Evolutionary conservation across 2,113 vertebrate species (phyloP).

Genomic region (Puma concolor): DNA sequence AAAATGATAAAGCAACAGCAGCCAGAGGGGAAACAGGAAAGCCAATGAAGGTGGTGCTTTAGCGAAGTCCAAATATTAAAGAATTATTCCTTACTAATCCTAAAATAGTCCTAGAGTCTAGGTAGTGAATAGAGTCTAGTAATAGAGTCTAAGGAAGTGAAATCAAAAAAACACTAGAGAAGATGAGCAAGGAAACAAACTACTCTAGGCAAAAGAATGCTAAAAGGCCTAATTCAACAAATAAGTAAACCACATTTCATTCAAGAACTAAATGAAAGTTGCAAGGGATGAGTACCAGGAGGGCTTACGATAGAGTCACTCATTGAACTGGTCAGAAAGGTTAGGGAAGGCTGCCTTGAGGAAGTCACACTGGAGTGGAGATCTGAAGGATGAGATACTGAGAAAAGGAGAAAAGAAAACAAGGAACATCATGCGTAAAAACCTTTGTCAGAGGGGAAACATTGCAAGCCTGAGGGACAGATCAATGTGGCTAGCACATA

Average conservation of each 20-base stretch:
- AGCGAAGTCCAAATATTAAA: background rate
- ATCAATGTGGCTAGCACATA: background rate
- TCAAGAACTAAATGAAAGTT: background rate
- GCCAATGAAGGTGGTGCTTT: background rate
- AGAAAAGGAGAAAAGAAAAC: background rate
- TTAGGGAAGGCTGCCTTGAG: slow-evolving; percentile 34
- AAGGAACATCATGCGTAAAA: background rate
- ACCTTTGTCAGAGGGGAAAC: background rate
- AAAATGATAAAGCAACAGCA: background rate
- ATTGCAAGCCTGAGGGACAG: background rate
- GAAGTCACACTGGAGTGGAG: slow-evolving; percentile 1
- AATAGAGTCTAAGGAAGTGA: slow-evolving; percentile 2
- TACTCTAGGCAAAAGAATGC: background rate
- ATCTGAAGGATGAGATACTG: slow-evolving; percentile 4
- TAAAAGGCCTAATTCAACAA: background rate
- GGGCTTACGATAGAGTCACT: background rate
- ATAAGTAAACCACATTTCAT: background rate
- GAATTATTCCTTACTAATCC: background rate
- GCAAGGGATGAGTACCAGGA: background rate
- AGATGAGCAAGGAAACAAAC: slow-evolving; percentile 25
- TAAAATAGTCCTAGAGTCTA: background rate
- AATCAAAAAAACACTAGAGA: background rate
- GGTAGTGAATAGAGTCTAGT: background rate
- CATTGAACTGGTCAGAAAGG: background rate
- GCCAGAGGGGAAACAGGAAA: background rate